Base-by-base conservation (phyloP, 1,140 invertebrate genomes). In the Argopecten irradians region DNA sequence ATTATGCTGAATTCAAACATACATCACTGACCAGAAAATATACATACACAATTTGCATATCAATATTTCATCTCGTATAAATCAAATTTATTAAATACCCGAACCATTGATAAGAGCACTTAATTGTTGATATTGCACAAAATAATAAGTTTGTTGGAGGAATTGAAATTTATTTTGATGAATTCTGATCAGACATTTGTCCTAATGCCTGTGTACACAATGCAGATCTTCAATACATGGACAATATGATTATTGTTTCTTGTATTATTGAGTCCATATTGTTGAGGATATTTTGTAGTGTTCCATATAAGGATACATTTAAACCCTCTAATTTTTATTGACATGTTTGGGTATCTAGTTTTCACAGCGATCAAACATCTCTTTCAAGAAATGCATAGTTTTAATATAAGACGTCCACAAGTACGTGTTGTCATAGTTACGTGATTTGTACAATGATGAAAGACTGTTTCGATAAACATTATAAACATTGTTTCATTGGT, bases 331-430 rank as follows among this genome's bases (percentile, higher is more conserved):
- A 8, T 39, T 39, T 39, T 39, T 39, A 39, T 71, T 71, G 55
- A 71, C 55, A 28, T 71, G 22, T 3, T 28, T 28, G 22, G n/a
- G 55, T 71, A 71, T 71, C 55, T 71, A 71, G 43, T 46, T 46
- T 46, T 46, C 22, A 71, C 55, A 28, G n/a, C 8, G 55, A 71
- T 71, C 55, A 71, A 71, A 28, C 55, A 71, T 71, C 55, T 71
- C 55, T 5, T n/a, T 71, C 22, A 71, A 71, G 55, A 71, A 71
- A 71, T 71, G 55, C 55, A 71, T 71, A 71, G 55, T 28, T 71
- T 71, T 71, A n/a, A 71, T n/a, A n/a, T n/a, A n/a, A 71, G 55
- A 71, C 55, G n/a, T 71, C 55, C 55, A 71, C 55, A 71, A 71
- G 13, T 8, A 71, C 55, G 55, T 71, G 55, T 71, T 71, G 55